Base-by-base conservation (phyloP, 2,113 vertebrate genomes). In the Coryphaenoides rupestris region DNA sequence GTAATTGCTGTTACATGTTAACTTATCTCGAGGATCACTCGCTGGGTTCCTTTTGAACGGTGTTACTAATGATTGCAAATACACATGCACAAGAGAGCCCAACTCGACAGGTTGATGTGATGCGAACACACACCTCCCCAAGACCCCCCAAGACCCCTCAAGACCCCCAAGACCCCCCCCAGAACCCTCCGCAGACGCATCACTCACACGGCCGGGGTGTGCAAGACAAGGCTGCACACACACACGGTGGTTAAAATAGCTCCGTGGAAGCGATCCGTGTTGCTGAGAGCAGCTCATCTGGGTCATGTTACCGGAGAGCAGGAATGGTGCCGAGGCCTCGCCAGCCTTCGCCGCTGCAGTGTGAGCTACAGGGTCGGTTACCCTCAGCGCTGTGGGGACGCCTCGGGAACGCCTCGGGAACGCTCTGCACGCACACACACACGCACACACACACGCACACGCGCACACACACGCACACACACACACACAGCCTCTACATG, bases 201-300 rank as follows among this genome's bases (percentile, higher is more conserved):
- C n/a, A n/a, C 33, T 40, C 33, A 40, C 33, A 12, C 21, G 22
- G 57, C 64, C 60, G 47, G 56, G 60, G 47, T 40, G 23, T 60
- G 33, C 33, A 40, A 40, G 33, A 10, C 33, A 12, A 40, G 55
- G 50, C 50, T 68, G 66, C 70, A 50, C 58, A 65, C 69, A 64
- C n/a, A 47, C 60, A 33, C 50, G 57, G 72, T 75, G 72, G 75
- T 80, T 79, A 83, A 86, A 88, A 84, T 85, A 87, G 85, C 19
- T 55, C 59, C 50, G 54, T 69, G 68, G 82, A 86, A 72, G 63
- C 61, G 80, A 81, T 79, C 60, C 5, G 60, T 61, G 50, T 24
- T 64, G 56, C 70, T 77, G 75, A 80, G 75, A 65, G 46, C 59
- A 82, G 73, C 59, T 28, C 60, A 26, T 24, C 40, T 5, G 19